phyloP scores from a whole-genome alignment of 2,797 vertebrate genomes.

The Thripadectes ignobilis region DNA sequence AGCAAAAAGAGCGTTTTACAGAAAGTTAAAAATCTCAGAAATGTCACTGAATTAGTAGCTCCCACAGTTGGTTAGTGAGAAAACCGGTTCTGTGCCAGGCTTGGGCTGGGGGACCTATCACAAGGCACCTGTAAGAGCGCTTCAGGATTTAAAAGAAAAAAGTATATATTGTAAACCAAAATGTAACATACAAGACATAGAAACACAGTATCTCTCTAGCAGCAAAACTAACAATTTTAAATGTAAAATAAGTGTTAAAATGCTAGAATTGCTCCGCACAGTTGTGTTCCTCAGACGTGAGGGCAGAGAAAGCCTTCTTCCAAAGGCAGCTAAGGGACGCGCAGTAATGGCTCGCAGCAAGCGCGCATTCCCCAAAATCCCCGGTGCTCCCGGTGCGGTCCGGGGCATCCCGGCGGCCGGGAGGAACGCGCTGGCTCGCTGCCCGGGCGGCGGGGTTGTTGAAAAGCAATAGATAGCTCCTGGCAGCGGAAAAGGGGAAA shows the following conservation, averaged over 20 bases:
- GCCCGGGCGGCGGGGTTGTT: conserved; percentile 77
- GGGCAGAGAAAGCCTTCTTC: neutral
- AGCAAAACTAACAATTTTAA: neutral
- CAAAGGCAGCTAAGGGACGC: neutral
- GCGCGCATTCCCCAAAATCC: neutral
- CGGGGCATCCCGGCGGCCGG: neutral
- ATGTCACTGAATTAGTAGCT: neutral
- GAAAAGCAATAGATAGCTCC: conserved; percentile 81
- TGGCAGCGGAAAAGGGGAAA: conserved; percentile 76
- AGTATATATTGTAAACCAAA: neutral
- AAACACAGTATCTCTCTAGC: neutral
- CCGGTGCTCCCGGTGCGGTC: neutral
- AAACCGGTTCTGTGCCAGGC: neutral
- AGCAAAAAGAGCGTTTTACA: neutral
- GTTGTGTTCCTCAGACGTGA: rapidly evolving
- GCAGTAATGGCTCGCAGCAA: neutral
- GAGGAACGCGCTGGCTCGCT: conserved; percentile 72
- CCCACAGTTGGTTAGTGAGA: conserved; percentile 2
- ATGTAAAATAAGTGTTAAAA: rapidly evolving
- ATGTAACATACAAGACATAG: neutral
- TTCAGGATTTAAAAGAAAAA: neutral
- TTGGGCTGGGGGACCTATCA: too few relatives aligned
- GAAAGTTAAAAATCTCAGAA: conserved; percentile 44
- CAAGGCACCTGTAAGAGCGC: neutral
- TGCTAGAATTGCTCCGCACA: rapidly evolving